Evolutionary conservation across 2,888 invertebrate genomes (phyloP).

Genomic region (Masnerella sp.): DNA sequence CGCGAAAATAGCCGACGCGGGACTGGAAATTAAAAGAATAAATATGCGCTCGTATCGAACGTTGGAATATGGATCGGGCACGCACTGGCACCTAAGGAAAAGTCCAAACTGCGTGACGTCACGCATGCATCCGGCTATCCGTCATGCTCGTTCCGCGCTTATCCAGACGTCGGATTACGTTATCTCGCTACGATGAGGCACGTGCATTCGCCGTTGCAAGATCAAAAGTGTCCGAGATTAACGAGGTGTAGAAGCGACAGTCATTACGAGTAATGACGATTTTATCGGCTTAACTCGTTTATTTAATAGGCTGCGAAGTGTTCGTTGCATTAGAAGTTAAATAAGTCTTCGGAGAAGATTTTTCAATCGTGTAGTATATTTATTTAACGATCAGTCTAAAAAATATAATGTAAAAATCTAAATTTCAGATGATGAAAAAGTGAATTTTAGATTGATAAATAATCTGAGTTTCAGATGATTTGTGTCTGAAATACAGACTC

Average conservation of each 20-base stretch:
- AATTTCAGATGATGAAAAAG: too few species aligned
- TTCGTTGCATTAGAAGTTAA: too few species aligned
- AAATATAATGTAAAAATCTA: too few species aligned
- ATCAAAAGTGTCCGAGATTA: conserved; percentile 56
- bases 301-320: too few species aligned
- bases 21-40: conserved; percentile 40
- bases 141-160: conserved; percentile 52
- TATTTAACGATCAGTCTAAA: too few species aligned
- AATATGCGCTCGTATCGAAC: conserved; percentile 38
- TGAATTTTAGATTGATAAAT: too few species aligned
- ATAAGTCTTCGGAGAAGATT: too few species aligned
- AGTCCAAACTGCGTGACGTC: conserved; percentile 50
- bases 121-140: conserved; percentile 50
- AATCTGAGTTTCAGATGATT: too few species aligned
- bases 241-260: conserved; percentile 58
- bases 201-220: conserved; percentile 35
- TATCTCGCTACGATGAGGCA: conserved; percentile 50
- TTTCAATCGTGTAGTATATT: too few species aligned
- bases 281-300: too few species aligned
- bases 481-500: too few species aligned
- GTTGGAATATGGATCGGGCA: conserved; percentile 30
- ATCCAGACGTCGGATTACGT: conserved; percentile 46
- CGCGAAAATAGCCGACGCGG: conserved; percentile 30
- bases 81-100: conserved; percentile 37
- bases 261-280: conserved; percentile 54